phyloP scores from a whole-genome alignment of 2,113 vertebrate species.

The Prunella fulvescens region DNA sequence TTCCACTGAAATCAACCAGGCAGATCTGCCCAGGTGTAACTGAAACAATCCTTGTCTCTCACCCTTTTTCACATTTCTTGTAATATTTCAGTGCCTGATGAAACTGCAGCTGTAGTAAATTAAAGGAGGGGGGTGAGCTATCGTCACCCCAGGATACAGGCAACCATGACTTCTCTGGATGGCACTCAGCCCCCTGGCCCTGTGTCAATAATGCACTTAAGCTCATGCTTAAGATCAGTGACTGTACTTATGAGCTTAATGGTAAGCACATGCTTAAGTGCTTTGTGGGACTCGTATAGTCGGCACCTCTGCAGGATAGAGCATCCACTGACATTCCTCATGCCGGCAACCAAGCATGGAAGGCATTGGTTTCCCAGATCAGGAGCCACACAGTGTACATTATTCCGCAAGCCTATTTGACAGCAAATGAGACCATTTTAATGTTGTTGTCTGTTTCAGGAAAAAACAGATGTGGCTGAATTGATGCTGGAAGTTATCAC shows the following conservation, averaged over 20 bases:
- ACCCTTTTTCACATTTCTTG: neutral
- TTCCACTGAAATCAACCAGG: neutral
- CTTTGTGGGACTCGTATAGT: neutral
- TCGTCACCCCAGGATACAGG: neutral
- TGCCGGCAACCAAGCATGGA: neutral
- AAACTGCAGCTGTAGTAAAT: constrained; percentile 1
- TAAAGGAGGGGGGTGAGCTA: neutral
- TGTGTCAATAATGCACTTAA: constrained; percentile 53
- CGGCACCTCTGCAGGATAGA: neutral
- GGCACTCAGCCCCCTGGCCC: constrained; percentile 33
- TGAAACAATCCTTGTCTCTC: neutral
- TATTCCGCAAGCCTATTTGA: neutral
- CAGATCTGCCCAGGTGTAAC: neutral
- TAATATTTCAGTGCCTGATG: neutral
- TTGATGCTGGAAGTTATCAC: constrained; percentile 18
- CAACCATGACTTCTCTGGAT: neutral
- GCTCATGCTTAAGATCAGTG: constrained; percentile 25
- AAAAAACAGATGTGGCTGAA: constrained; percentile 14
- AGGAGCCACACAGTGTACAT: neutral
- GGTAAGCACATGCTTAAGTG: constrained; percentile 36
- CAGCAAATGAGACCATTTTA: constrained; percentile 31
- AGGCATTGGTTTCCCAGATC: neutral
- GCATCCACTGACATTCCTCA: neutral
- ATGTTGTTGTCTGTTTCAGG: neutral
- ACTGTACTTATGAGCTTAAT: constrained; percentile 21